Conservation (phyloP, 2,113 vertebrate species). For the Prunella fulvescens region DNA sequence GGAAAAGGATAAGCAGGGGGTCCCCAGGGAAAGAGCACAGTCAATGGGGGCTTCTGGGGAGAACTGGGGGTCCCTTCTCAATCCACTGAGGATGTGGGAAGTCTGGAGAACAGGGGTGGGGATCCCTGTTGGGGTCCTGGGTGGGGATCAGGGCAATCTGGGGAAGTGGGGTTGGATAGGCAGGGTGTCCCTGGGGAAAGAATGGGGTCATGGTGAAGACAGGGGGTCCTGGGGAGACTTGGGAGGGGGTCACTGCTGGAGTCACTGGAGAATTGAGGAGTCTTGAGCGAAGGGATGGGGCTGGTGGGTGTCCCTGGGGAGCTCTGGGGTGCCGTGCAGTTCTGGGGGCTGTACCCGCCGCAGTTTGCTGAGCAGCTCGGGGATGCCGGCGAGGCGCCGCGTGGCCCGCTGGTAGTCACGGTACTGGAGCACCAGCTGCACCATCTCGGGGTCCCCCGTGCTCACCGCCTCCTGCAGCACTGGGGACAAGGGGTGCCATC, state of each 20-base stretch:
- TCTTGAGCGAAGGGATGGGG: not conserved
- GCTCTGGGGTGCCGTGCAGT: not conserved
- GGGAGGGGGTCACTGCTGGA: not conserved
- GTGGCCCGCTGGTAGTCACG: slow-evolving; percentile 90
- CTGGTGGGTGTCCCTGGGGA: too few relatives aligned
- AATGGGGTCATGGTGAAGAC: not conserved
- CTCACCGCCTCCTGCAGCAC: slow-evolving; percentile 95
- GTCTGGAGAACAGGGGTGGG: not conserved
- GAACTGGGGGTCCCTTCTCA: not conserved
- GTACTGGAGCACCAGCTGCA: slow-evolving; percentile 92
- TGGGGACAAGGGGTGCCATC: not conserved
- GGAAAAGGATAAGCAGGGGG: not conserved
- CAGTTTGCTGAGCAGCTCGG: slow-evolving; percentile 89
- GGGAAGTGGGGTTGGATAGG: not conserved
- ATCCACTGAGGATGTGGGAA: not conserved
- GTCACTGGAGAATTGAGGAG: not conserved
- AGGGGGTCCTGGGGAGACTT: not conserved
- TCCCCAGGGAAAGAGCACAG: not conserved
- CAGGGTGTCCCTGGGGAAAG: not conserved
- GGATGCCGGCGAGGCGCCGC: slow-evolving; percentile 87
- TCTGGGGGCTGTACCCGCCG: slow-evolving; percentile 77
- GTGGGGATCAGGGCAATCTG: not conserved
- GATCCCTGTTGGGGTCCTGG: rapidly evolving
- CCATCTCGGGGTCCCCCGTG: slow-evolving; percentile 92
- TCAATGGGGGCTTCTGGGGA: not conserved